Base-by-base conservation (phyloP, 2,113 vertebrate genomes). In the human region DNA sequence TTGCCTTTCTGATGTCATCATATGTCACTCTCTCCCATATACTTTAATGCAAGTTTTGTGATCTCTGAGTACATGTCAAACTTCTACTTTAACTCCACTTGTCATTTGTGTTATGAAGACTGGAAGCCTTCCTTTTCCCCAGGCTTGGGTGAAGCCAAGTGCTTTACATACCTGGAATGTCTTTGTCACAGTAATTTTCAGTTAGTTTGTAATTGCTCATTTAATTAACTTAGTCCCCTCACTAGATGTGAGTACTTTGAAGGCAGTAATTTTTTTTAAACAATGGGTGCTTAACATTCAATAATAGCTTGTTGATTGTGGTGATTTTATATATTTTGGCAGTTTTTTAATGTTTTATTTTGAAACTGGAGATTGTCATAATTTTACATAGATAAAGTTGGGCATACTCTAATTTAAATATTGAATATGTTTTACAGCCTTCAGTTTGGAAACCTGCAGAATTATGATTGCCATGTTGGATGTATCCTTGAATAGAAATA, bases 401-500 rank as follows among this genome's bases (percentile, higher is more conserved):
- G 45, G 25, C 22, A 95, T 8, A 70, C 6, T 93, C 13, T 81
- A 90, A 84, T 93, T 96, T 35, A 95, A 76, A 76, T 84, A 92
- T 97, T 84, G 1, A 86, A 97, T 97, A 70, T 89, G 57, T 93
- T 83, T 98, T 97, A 32, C 98, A 99, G 99, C 99, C 5, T 99
- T 99, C 98, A 99, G 99, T 97, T 97, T 99, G 98, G 99, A 99
- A 93, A 99, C 99, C 0, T 99, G 99, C 98, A 98, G 99, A 98
- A 98, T 99, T 98, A 99, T 99, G 99, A 99, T 99, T 40, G 99
- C 99, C 18, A 99, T 99, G 99, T 98, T 99, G 68, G 99, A 99
- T 97, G 99, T 99, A 99, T 99, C 99, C 99, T 99, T 99, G 89
- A 38, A 30, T 85, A 89, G 95, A 95, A 90, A 64, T 23, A 78